These are phyloP conservation scores for Troides aeacus DNA, from an alignment of 2,888 invertebrate genomes.

Conservation along the genomic window DNA sequence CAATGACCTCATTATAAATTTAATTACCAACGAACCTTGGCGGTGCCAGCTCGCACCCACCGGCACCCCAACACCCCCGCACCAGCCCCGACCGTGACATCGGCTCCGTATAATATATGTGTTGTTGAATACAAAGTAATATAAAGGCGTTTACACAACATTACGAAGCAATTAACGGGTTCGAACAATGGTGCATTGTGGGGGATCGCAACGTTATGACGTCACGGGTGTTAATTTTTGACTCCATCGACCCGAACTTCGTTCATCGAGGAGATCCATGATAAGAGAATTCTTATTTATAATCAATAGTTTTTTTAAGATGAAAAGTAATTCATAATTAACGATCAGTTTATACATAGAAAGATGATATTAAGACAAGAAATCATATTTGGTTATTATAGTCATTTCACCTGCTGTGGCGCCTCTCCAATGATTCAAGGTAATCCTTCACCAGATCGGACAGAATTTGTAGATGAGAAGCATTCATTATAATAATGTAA, in stretches of 20 bases:
- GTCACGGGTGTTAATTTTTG: conserved; percentile 50
- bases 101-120: conserved; percentile 14
- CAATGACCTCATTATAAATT: background rate
- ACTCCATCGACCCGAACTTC: conserved; percentile 34
- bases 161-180: conserved; percentile 43
- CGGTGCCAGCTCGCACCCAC: background rate
- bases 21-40: conserved; percentile 7
- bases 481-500: no score
- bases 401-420: no score
- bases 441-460: no score
- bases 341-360: no score
- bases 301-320: conserved; percentile 6
- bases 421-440: no score
- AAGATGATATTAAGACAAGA: no score
- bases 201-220: conserved; percentile 38
- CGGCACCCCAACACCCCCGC: conserved; percentile 10
- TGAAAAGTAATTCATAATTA: no score
- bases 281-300: conserved; percentile 23
- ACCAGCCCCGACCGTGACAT: conserved; percentile 17
- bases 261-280: conserved; percentile 22
- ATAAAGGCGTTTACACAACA: conserved; percentile 29
- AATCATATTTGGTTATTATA: no score
- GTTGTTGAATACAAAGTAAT: conserved; percentile 23
- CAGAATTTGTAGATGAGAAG: no score
- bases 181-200: conserved; percentile 52